phyloP scores from a whole-genome alignment of 2,888 invertebrate species.

The Drosophila lutescens region DNA sequence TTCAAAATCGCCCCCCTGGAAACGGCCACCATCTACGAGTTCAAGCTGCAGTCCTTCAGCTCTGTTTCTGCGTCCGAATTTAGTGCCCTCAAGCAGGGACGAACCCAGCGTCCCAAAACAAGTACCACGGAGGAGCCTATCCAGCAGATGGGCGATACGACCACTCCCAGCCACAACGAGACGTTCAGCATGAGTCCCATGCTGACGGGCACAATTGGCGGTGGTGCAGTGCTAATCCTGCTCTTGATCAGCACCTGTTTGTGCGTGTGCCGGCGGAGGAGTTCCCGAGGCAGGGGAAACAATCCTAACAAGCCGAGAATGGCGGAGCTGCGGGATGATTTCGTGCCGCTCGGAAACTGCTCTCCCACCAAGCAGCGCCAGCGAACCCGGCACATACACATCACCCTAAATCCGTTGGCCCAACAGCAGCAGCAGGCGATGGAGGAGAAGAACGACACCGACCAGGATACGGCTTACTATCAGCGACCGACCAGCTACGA shows the following conservation, averaged over 20 bases:
- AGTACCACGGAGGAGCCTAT: slow-evolving; percentile 75
- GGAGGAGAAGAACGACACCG: slow-evolving; percentile 71
- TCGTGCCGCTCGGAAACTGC: slow-evolving; percentile 66
- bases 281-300: slow-evolving; percentile 44
- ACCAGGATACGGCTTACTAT: slow-evolving; percentile 65
- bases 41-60: slow-evolving; percentile 96
- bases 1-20: slow-evolving; percentile 90
- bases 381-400: slow-evolving; percentile 83
- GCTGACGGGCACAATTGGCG: slow-evolving; percentile 82
- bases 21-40: slow-evolving; percentile 94
- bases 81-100: slow-evolving; percentile 89
- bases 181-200: slow-evolving; percentile 80
- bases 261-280: slow-evolving; percentile 82
- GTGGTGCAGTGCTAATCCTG: slow-evolving; percentile 79
- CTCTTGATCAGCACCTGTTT: slow-evolving; percentile 80
- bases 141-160: slow-evolving; percentile 66
- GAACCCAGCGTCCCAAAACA: slow-evolving; percentile 85
- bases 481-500: slow-evolving; percentile 63
- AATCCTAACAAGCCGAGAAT: slow-evolving; percentile 78
- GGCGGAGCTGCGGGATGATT: slow-evolving; percentile 82
- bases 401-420: slow-evolving; percentile 84
- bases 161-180: slow-evolving; percentile 79
- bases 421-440: slow-evolving; percentile 76
- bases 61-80: slow-evolving; percentile 94
- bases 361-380: slow-evolving; percentile 57